A percentile compares a stretch with the other conserved stretches of the same genome.
Evolutionary conservation across 30 jellyfish, hydroid and myxozoan species (phyloP).

Genomic region (Turritopsis rubra): DNA sequence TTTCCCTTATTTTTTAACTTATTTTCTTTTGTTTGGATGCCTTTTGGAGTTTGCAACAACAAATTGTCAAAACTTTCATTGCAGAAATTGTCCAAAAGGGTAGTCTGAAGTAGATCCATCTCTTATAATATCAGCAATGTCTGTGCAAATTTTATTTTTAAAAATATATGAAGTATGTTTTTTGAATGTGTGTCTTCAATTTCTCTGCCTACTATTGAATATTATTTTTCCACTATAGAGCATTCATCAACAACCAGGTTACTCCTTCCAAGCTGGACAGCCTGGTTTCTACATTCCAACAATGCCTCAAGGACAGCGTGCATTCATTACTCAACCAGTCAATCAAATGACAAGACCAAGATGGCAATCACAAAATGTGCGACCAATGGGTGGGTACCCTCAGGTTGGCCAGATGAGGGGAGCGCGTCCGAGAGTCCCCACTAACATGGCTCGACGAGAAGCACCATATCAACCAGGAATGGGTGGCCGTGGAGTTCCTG

Average conservation of each 20-base stretch:
- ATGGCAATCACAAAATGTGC: constrained; percentile 37
- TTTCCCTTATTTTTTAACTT: too few species aligned
- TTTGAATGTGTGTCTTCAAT: too few species aligned
- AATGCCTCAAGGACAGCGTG: constrained; percentile 67
- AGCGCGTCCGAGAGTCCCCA: constrained; percentile 19
- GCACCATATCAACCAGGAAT: constrained; percentile 35
- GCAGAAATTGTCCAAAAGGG: too few species aligned
- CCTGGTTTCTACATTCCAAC: constrained; percentile 71
- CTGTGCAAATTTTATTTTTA: too few species aligned
- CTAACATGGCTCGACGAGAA: constrained; percentile 33
- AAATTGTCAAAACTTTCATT: too few species aligned
- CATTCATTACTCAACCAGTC: constrained; percentile 65
- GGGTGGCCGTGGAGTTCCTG: constrained; percentile 27
- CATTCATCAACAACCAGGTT: constrained; percentile 35
- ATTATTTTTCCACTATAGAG: background rate
- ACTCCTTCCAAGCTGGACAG: constrained; percentile 45
- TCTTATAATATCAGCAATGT: too few species aligned
- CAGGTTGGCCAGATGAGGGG: constrained; percentile 25
- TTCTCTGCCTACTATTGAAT: too few species aligned
- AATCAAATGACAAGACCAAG: constrained; percentile 53
- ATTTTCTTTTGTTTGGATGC: too few species aligned
- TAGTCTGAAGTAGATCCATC: too few species aligned
- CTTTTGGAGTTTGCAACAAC: too few species aligned
- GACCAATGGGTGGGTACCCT: constrained; percentile 50
- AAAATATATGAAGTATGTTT: too few species aligned